Conservation (phyloP, 2,888 invertebrate species). For the Ophraella communa region DNA sequence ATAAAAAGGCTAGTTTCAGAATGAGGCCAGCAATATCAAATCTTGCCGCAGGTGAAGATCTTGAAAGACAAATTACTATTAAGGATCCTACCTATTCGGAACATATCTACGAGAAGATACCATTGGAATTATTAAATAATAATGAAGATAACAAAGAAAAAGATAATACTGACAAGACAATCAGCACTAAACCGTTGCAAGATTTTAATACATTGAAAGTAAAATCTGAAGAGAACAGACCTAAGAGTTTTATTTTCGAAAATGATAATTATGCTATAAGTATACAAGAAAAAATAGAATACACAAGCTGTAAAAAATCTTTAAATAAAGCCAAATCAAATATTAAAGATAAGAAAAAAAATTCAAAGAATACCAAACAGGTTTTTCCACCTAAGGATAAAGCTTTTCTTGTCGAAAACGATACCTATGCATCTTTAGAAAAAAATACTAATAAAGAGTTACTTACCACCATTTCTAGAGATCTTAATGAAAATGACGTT, state of each 20-base stretch:
- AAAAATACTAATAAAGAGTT: slow-evolving; percentile 12
- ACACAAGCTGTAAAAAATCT: background rate
- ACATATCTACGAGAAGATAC: slow-evolving; percentile 41
- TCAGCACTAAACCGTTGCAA: background rate
- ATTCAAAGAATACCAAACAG: too few species aligned
- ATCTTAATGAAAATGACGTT: slow-evolving; percentile 41
- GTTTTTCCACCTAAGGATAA: too few species aligned
- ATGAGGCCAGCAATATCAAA: background rate
- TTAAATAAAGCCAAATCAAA: too few species aligned
- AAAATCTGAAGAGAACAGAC: slow-evolving; percentile 14
- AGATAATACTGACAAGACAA: background rate
- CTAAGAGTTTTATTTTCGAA: slow-evolving; percentile 33
- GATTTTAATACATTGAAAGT: background rate
- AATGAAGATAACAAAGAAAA: background rate
- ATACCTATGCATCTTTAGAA: slow-evolving; percentile 39
- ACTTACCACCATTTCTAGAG: slow-evolving; percentile 20
- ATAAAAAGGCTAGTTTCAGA: slow-evolving; percentile 25
- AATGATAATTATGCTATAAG: slow-evolving; percentile 30
- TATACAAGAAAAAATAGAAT: background rate
- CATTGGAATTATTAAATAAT: slow-evolving; percentile 5
- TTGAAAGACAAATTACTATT: background rate
- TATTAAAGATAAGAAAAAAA: too few species aligned
- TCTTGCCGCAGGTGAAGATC: background rate
- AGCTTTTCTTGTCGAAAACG: slow-evolving; percentile 40
- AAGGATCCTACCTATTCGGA: slow-evolving; percentile 18